Evolutionary conservation across 1,140 invertebrate species (phyloP), one percentile per base, ranked within the genome.

Genomic region (Delia radicum): DNA sequence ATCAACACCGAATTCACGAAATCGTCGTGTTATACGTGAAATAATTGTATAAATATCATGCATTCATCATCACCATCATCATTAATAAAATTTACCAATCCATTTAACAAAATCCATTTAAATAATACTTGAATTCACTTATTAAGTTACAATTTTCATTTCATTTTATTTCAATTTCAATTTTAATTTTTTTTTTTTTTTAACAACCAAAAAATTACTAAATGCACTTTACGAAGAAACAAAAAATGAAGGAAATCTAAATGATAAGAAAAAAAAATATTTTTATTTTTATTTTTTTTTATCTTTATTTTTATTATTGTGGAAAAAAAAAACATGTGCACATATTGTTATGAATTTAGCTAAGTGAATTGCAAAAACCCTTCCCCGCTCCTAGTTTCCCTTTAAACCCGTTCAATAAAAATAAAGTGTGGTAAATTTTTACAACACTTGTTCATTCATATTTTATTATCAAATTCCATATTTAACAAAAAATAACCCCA

Each of bases 1-100:
- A 55, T 96, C 95, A 71, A 96, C 95, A 75, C 95, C 95, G 48
- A 97, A 96, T 88, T 95, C 94, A 78, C 91, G 95, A 81, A 94
- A 93, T 79, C 90, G 95, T 74, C 88, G 95, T 83, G 95, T 97
- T 83, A 97, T 97, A 81, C 90, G 95, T 76, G 96, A 97, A 87
- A 97, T 97, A 86, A 97, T 97, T 87, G 96, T 98, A 84, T 98
- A 92, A 94, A 77, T 33, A n/a, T 69, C 63, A 67, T 15, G 18
- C 63, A 65, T 6, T 2, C n/a, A 55, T n/a, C 15, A 67, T 37
- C 4, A 0, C n/a, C 21, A 55, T n/a, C 8, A 21, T 21, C 48
- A 55, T 48, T 48, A n/a, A 4, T 55, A 10, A 21, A 55, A 55
- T 10, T 2, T 13, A 37, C 1, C 33, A 37, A 33, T 37, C 18